Percentiles rank a stretch among this genome's conserved stretches.
These are phyloP conservation scores for Chirona hameri DNA, from an alignment of 2,888 invertebrate genomes.

Conservation along the genomic window DNA sequence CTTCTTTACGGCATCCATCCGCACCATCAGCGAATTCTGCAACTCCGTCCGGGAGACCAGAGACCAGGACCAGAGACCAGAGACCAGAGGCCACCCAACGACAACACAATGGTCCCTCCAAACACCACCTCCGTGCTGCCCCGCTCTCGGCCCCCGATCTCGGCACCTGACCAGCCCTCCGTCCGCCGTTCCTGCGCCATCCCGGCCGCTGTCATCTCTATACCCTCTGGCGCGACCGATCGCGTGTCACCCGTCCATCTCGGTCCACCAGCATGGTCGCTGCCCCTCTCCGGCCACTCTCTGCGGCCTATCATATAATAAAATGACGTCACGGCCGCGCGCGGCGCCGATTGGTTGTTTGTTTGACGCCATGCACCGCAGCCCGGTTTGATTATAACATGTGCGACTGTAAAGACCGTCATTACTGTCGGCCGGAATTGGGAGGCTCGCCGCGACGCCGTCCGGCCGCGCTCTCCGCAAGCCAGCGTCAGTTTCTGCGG, in stretches of 20 bases:
- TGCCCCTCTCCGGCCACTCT: not conserved
- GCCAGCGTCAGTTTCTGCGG: not conserved
- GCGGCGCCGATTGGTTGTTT: slow-evolving; percentile 22
- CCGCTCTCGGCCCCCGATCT: too few species aligned
- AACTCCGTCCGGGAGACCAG: too few species aligned
- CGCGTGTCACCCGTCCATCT: not conserved
- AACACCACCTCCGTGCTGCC: too few species aligned
- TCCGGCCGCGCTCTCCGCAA: not conserved
- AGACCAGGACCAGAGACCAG: too few species aligned
- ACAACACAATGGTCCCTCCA: too few species aligned
- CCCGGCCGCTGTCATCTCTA: too few species aligned
- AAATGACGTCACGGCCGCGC: not conserved
- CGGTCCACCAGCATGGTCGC: not conserved
- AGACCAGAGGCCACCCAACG: too few species aligned
- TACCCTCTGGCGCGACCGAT: not conserved
- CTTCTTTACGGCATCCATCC: too few species aligned
- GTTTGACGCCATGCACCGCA: slow-evolving; percentile 24
- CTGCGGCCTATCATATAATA: slow-evolving; percentile 3
- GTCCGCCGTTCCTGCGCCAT: too few species aligned
- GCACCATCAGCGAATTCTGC: too few species aligned
- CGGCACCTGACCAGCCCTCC: too few species aligned
- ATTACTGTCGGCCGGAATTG: slow-evolving; percentile 6
- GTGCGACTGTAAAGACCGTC: slow-evolving; percentile 28
- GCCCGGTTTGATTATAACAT: slow-evolving; percentile 23
- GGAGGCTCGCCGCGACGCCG: not conserved